Base-by-base conservation (phyloP, 2,113 vertebrate genomes). In the Pelvicachromis taeniatus region DNA sequence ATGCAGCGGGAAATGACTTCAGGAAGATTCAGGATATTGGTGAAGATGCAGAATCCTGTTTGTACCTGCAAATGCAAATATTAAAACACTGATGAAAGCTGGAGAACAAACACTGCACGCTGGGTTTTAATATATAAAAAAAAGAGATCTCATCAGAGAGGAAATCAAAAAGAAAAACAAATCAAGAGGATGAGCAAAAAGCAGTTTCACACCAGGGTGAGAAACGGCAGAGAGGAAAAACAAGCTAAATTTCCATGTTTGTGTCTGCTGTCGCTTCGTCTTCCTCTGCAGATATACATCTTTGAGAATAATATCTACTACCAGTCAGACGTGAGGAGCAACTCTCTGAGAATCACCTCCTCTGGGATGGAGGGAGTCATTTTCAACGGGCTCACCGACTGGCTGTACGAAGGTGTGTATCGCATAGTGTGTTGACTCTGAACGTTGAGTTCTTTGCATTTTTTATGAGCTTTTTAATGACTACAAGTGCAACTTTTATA, bases 261-360 rank as follows among this genome's bases (percentile, higher is more conserved):
- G 5, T 13, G 16, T 19, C 35, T 63, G 6, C 3, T 12, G n/a
- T 54, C 1, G 11, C 38, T 38, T 75, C 42, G 4, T 61, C 38
- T 42, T 16, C 9, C 4, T 35, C 16, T 8, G 65, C 83, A 99
- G 98, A 96, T 99, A 93, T 99, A 98, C 94, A 97, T 99, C 93
- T 99, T 99, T 96, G 98, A 99, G 95, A 99, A 99, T 87, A 99
- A 99, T 94, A 98, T 99, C 96, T 99, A 99, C 95, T 99, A 99
- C 92, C 98, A 98, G 86, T 95, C 97, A 52, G 98, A 98, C 48
- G 96, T 98, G 93, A 97, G 95, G 92, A 97, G 96, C 79, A 98
- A 96, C 91, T 98, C 98, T 33, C 96, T 99, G 85, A 94, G 98
- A 77, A 95, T 99, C 88, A 99, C 98, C 54, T 99, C 98, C 58